Percentiles rank a stretch among this genome's conserved stretches.
phyloP scores from a whole-genome alignment of 1,140 invertebrate species.

The Eulimnadia texana region DNA sequence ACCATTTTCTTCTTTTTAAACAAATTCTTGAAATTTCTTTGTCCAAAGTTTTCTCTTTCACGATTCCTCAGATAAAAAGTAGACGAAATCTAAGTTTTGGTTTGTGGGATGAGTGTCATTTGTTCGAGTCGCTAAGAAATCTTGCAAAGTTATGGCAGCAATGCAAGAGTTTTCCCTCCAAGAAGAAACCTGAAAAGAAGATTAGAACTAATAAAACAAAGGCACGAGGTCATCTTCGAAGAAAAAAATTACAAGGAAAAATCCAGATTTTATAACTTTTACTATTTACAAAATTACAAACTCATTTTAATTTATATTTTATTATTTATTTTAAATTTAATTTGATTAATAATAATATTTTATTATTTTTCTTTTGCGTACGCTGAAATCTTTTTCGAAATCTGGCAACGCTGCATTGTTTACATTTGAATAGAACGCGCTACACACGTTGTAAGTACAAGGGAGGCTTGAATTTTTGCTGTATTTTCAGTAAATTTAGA shows the following conservation, averaged over 20 bases:
- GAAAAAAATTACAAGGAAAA: not conserved
- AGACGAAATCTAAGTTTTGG: no score
- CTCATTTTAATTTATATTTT: no score
- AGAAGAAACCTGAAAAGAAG: not conserved
- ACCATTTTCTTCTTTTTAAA: not conserved
- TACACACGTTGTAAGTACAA: not conserved
- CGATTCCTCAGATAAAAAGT: not conserved
- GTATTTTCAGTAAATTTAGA: no score
- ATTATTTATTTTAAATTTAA: not conserved
- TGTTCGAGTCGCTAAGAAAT: not conserved
- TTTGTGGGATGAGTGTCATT: no score
- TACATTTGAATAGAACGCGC: not conserved
- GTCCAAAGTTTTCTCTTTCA: not conserved
- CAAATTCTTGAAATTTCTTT: not conserved
- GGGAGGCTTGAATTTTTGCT: no score
- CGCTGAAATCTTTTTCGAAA: not conserved
- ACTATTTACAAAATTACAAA: no score
- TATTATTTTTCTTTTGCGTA: not conserved
- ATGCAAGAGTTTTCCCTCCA: not conserved
- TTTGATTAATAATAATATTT: not conserved
- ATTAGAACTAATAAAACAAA: not conserved
- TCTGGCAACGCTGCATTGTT: not conserved
- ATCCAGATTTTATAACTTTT: not conserved
- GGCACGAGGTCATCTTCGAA: not conserved
- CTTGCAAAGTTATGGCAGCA: not conserved